phyloP scores from a whole-genome alignment of 30 jellyfish, hydroid and myxozoan genomes.

The Cassiopea andromeda region DNA sequence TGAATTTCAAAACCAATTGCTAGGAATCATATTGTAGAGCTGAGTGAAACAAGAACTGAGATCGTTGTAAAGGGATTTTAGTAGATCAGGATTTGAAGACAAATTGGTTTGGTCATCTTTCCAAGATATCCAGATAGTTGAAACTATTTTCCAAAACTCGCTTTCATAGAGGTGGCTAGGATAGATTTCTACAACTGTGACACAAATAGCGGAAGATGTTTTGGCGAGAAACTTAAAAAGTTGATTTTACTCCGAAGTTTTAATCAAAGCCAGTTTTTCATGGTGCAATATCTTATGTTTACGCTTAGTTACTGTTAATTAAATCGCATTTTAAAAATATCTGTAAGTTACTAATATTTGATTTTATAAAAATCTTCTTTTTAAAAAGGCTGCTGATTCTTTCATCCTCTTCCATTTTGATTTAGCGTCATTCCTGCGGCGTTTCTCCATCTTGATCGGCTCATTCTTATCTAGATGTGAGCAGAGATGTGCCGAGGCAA shows the following conservation, averaged over 20 bases:
- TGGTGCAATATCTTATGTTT: background rate
- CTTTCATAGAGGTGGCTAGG: too few species aligned
- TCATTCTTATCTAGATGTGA: background rate
- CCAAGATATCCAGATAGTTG: too few species aligned
- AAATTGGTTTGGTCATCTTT: too few species aligned
- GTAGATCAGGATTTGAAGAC: too few species aligned
- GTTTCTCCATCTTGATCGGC: background rate
- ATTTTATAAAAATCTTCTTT: conserved; percentile 1
- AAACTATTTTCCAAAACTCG: too few species aligned
- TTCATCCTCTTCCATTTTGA: background rate
- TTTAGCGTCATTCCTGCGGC: background rate
- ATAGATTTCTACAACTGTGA: too few species aligned
- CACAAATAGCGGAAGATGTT: too few species aligned
- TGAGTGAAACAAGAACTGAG: too few species aligned
- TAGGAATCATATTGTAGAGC: too few species aligned
- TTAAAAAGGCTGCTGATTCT: background rate
- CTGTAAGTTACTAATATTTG: background rate
- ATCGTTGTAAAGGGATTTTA: too few species aligned
- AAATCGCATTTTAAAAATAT: background rate
- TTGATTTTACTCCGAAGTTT: background rate
- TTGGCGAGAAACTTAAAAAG: background rate
- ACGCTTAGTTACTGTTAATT: background rate
- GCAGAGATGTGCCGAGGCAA: background rate
- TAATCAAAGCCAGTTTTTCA: too few species aligned
- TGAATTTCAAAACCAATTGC: too few species aligned